These are phyloP conservation scores for Pontoporia blainvillei DNA, from an alignment of 2,113 vertebrate genomes.

Conservation along the genomic window DNA sequence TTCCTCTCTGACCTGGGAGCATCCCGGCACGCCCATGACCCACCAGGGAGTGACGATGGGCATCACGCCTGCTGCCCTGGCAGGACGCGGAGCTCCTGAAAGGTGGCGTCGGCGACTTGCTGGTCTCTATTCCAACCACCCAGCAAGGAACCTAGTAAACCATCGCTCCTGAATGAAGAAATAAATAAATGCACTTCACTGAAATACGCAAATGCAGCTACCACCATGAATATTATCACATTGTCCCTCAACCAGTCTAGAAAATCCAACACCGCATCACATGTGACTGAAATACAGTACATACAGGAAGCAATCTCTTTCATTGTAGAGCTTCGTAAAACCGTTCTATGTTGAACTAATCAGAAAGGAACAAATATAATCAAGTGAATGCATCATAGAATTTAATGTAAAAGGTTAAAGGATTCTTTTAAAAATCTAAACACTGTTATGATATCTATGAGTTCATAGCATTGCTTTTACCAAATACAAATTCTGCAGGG, in stretches of 20 bases:
- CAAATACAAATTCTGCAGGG: neutral
- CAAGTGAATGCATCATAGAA: neutral
- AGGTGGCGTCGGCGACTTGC: neutral
- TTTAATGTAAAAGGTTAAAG: neutral
- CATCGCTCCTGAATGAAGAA: neutral
- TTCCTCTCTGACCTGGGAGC: neutral
- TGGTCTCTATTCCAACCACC: neutral
- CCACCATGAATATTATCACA: neutral
- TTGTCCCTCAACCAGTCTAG: neutral
- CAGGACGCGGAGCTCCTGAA: neutral
- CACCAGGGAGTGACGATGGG: neutral
- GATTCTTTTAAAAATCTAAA: neutral
- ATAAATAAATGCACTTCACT: neutral
- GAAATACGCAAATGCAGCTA: neutral
- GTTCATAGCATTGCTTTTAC: neutral
- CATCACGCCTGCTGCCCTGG: accelerated
- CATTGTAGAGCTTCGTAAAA: neutral
- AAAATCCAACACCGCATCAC: neutral
- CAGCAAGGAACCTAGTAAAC: neutral
- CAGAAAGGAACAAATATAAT: neutral
- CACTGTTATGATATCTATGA: neutral
- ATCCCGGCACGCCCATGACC: no score
- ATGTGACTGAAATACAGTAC: neutral
- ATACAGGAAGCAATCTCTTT: neutral
- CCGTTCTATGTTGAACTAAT: neutral